Base-by-base conservation (phyloP, 23 tunicate genomes). In the Botrylloides violaceus region DNA sequence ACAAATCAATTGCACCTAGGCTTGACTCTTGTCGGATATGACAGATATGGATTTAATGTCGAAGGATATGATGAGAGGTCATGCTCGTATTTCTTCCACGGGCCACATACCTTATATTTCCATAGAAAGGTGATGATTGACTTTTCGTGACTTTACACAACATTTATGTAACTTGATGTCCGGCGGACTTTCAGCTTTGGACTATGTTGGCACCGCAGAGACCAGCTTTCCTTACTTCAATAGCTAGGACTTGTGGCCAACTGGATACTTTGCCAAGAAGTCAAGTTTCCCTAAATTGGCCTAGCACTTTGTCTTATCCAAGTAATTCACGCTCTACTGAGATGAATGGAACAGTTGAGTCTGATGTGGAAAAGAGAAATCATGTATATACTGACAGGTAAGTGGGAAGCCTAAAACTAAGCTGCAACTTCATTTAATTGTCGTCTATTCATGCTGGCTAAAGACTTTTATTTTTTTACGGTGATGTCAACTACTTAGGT, bases 11-110 rank as follows among this genome's bases (percentile, higher is more conserved):
- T 76, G 49, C 26, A 62, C 58, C 12, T 61, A 87, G 95, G 95
- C 55, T 58, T 87, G 29, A 87, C 95, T 25, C 82, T 71, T 4
- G 29, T 77, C 24, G 95, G 95, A 3, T 25, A 64, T 36, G 95
- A 87, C 35, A 76, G 77, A 64, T 87, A 62, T 70, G 95, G 95
- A 15, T 87, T 87, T 23, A 29, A 80, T 39, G 82, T 84, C 25
- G 79, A 80, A 1, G 81, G 86, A 34, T 80, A 70, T 27, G 77
- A 87, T 36, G n/a, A 12, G 7, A 49, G 49, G 26, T 23, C 48
- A 49, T 87, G 95, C 78, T 50, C 76, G 28, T 76, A 87, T 53
- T 80, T 68, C 34, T 87, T 76, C 71, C 30, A 61, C 20, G 95
- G 95, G 1, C 95, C 94, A 5, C 79, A 80, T 66, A 1, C 81